Base-by-base conservation (phyloP, 2,113 vertebrate genomes). In the Chamaea fasciata region DNA sequence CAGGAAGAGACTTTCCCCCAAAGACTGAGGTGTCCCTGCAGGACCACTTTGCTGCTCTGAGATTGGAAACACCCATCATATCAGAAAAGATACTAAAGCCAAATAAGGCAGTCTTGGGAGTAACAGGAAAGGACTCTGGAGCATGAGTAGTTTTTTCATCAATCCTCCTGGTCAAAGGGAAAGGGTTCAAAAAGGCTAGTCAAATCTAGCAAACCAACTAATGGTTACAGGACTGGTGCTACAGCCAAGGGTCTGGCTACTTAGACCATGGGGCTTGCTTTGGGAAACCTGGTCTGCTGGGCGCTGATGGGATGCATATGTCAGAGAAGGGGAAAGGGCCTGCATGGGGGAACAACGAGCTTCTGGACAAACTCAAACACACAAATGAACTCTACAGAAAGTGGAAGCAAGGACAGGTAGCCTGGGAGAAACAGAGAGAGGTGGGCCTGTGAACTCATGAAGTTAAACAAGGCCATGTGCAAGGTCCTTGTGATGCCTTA, bases 171-270 rank as follows among this genome's bases (percentile, higher is more conserved):
- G 41, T 62, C n/a, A 76, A 62, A 83, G 47, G 17, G 30, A 62
- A 75, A 68, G 60, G 15, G 33, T 35, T 60, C 46, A 30, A 47
- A 68, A 68, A 11, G 14, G 17, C 63, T 53, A 55, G 24, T 28
- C 11, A 47, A 41, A 31, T 49, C 30, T 33, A 53, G 26, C 22
- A 60, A 56, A 69, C 4, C 26, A 35, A 55, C 41, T 69, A n/a
- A 47, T 68, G 53, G 31, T 37, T 55, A 56, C 7, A 17, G 47
- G 41, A 69, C 26, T 37, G 47, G 22, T 69, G 31, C 35, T 31
- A 69, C 31, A 76, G 70, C 3, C 0, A 0, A 7, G 20, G 20
- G 4, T 69, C 47, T 76, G n/a, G 26, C 30, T 47, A 35, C 41
- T 69, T 19, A 62, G 30, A 46, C n/a, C 21, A 33, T 9, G 26